phyloP scores from a whole-genome alignment of 2,888 invertebrate species.

The Patella pellucida region DNA sequence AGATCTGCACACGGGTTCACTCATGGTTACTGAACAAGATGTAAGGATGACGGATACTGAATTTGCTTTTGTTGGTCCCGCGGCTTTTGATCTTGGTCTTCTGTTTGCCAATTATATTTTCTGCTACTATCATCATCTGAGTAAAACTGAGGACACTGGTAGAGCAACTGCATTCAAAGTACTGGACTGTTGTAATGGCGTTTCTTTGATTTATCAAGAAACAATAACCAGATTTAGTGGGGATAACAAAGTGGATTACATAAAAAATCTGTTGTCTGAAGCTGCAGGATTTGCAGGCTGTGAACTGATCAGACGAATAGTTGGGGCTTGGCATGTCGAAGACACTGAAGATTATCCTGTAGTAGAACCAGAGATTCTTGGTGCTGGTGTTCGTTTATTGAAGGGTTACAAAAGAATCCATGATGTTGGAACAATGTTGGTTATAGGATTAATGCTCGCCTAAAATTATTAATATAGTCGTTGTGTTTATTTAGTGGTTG shows the following conservation, averaged over 20 bases:
- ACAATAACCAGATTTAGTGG: constrained; percentile 39
- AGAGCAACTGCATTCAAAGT: constrained; percentile 47
- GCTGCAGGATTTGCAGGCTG: constrained; percentile 56
- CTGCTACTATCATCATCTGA: constrained; percentile 54
- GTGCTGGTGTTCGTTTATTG: constrained; percentile 51
- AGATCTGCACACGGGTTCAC: constrained; percentile 55
- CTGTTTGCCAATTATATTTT: constrained; percentile 57
- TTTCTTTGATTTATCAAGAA: constrained; percentile 7
- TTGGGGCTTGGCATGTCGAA: constrained; percentile 51
- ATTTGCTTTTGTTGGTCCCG: constrained; percentile 53
- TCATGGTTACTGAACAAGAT: constrained; percentile 45
- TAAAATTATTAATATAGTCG: constrained; percentile 4
- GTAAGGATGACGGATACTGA: constrained; percentile 49
- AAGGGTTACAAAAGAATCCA: constrained; percentile 45
- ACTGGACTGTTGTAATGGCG: constrained; percentile 45
- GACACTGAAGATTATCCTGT: constrained; percentile 40
- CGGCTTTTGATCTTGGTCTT: constrained; percentile 53
- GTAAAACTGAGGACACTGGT: constrained; percentile 43
- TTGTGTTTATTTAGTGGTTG: too few relatives aligned
- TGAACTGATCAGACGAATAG: constrained; percentile 53
- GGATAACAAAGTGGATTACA: constrained; percentile 33
- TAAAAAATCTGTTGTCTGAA: constrained; percentile 44
- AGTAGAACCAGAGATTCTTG: constrained; percentile 49
- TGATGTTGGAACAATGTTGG: constrained; percentile 41
- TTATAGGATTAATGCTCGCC: constrained; percentile 51